Base-by-base conservation (phyloP, 2,888 invertebrate genomes). In the Endotricha flammealis region DNA sequence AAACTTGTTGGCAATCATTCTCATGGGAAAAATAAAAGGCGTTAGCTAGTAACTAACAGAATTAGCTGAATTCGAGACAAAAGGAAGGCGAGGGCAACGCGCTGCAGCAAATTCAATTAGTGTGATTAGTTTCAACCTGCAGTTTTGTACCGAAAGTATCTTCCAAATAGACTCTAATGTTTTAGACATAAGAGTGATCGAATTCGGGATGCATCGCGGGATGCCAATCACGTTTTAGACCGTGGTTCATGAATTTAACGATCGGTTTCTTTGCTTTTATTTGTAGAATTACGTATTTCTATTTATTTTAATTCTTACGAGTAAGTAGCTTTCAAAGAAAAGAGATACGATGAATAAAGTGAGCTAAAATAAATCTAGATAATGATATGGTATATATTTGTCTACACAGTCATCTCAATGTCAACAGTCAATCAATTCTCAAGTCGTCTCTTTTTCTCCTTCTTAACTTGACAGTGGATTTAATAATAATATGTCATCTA, bases 91-190 rank as follows among this genome's bases (percentile, higher is more conserved):
- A 57, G 62, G 63, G 10, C 10, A 25, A 64, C 62, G 58, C 67
- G 70, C 67, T 57, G 66, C 69, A 70, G 71, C 67, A 73, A 79
- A 81, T 81, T 71, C 76, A 77, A 80, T 80, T 75, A 73, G 55
- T 63, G 66, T 74, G 73, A 80, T 81, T 80, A 81, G 74, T 76
- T 74, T 70, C 67, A 64, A 69, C 75, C 65, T 69, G 74, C 70
- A 71, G 62, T 66, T 64, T 64, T 62, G 63, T 62, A 59, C 54
- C 60, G 49, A 65, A 73, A 66, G 57, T 66, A 64, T 65, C 57
- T 41, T 41, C 39, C 33, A n/a, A n/a, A 60, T 39, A 50, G 42
- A 51, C 65, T 53, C 48, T 68, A 58, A 25, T 2, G 4, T 13
- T 13, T 10, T 12, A 16, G 20, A 1, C 1, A 33, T 56, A 58